Percentiles rank a stretch among this genome's conserved stretches.
Evolutionary conservation across 2,888 invertebrate genomes (phyloP).

Genomic region (Acheta domesticus): DNA sequence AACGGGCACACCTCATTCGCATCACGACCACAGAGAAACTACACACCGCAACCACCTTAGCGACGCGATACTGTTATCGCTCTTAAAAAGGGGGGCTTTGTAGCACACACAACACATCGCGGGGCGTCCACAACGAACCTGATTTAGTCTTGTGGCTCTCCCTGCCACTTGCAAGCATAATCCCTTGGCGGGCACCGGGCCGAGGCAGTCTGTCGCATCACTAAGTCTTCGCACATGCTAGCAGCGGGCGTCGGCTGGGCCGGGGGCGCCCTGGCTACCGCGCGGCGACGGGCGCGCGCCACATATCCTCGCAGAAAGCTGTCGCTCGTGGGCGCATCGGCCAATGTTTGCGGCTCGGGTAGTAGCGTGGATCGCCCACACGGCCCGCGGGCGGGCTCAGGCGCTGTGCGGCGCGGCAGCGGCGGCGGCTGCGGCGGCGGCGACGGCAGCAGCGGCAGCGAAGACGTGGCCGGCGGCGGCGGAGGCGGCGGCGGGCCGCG

Average conservation of each 20-base stretch:
- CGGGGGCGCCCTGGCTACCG: slow-evolving; percentile 31
- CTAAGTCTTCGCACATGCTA: background rate
- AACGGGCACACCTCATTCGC: no score
- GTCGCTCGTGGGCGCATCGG: slow-evolving; percentile 22
- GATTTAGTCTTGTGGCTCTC: slow-evolving; percentile 18
- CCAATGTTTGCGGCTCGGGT: slow-evolving; percentile 20
- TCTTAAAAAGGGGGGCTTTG: no score
- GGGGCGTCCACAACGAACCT: background rate
- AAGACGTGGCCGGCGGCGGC: background rate
- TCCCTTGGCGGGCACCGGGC: background rate
- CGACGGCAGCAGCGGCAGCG: background rate
- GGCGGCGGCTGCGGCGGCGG: background rate
- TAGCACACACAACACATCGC: no score
- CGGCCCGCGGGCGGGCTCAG: background rate
- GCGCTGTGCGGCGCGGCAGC: background rate
- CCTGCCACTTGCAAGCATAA: slow-evolving; percentile 1
- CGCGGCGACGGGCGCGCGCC: slow-evolving; percentile 26
- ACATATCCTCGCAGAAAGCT: slow-evolving; percentile 42
- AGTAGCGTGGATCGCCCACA: background rate
- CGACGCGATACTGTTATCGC: no score
- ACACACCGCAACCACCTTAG: no score
- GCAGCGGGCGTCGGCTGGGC: slow-evolving; percentile 54
- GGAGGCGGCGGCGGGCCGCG: background rate
- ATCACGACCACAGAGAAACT: no score
- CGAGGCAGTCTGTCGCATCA: background rate